Evolutionary conservation across 2,888 invertebrate species (phyloP).

Genomic region (Lasioglossum morio): DNA sequence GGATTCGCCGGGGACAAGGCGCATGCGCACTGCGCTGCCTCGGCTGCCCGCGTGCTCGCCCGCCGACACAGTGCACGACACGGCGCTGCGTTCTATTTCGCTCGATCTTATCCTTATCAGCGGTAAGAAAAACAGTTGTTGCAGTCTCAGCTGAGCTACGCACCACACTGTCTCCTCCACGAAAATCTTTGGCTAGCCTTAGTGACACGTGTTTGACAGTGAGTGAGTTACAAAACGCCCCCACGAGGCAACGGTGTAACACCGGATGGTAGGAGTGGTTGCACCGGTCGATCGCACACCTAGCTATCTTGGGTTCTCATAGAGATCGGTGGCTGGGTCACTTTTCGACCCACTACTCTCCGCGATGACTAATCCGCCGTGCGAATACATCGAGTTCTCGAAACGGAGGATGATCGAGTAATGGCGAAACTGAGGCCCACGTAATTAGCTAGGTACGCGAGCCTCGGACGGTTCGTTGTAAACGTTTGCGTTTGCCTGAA

Average conservation of each 20-base stretch:
- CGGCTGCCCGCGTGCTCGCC: slow-evolving; percentile 76
- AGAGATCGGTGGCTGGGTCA: background rate
- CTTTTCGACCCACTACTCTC: background rate
- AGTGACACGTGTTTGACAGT: background rate
- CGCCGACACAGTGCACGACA: slow-evolving; percentile 47
- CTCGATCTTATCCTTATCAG: slow-evolving; percentile 9
- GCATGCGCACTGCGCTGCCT: slow-evolving; percentile 77
- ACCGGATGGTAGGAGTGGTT: slow-evolving; percentile 8
- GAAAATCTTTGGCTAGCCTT: background rate
- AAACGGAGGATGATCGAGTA: background rate
- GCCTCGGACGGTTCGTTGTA: background rate
- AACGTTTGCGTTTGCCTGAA: background rate
- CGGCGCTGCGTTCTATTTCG: slow-evolving; percentile 27
- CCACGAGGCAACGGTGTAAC: background rate
- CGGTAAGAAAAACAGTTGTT: background rate
- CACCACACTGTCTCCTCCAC: background rate
- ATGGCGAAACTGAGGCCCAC: background rate
- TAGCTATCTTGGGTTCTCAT: background rate
- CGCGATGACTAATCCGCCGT: background rate
- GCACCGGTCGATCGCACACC: background rate
- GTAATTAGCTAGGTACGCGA: too few species aligned
- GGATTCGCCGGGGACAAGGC: slow-evolving; percentile 77
- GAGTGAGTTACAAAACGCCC: background rate
- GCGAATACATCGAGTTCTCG: background rate
- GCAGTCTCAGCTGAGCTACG: background rate